Conservation (phyloP, 2,888 invertebrate genomes). For the Lomographa bimaculata region DNA sequence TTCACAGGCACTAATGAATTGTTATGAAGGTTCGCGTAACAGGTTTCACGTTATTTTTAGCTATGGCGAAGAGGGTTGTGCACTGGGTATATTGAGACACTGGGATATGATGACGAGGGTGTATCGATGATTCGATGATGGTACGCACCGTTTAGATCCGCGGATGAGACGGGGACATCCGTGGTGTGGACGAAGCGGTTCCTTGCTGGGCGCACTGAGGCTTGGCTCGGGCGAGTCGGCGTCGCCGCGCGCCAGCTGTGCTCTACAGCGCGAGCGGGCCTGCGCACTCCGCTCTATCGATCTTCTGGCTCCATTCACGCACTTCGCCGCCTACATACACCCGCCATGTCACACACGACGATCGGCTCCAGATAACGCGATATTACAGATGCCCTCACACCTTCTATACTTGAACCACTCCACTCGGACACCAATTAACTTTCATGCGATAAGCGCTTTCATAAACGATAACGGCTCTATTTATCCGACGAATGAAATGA, state of each 20-base stretch:
- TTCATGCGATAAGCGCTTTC: conserved; percentile 41
- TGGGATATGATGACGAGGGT: not conserved
- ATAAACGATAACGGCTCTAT: conserved; percentile 20
- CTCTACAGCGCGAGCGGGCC: conserved; percentile 46
- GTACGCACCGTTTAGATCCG: conserved; percentile 73
- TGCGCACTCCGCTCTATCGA: conserved; percentile 79
- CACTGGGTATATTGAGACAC: too few species aligned
- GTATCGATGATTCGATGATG: conserved; percentile 4
- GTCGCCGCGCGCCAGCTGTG: conserved; percentile 68
- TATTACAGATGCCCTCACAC: conserved; percentile 58
- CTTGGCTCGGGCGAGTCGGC: conserved; percentile 50
- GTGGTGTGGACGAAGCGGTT: conserved; percentile 57
- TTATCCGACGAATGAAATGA: conserved; percentile 3
- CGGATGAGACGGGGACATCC: conserved; percentile 61
- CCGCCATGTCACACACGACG: conserved; percentile 60
- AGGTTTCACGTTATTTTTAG: conserved; percentile 55
- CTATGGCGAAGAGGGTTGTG: too few species aligned
- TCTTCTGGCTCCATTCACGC: too few species aligned
- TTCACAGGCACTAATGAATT: conserved; percentile 48
- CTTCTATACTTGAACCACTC: conserved; percentile 60
- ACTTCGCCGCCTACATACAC: conserved; percentile 66
- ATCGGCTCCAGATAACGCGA: conserved; percentile 73
- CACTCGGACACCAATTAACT: conserved; percentile 53
- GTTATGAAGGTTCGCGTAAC: conserved; percentile 60
- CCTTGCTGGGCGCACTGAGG: conserved; percentile 57